Evolutionary conservation across 2,797 vertebrate genomes (phyloP), one percentile per base, ranked within the genome.

Genomic region (Manis pentadactyla): DNA sequence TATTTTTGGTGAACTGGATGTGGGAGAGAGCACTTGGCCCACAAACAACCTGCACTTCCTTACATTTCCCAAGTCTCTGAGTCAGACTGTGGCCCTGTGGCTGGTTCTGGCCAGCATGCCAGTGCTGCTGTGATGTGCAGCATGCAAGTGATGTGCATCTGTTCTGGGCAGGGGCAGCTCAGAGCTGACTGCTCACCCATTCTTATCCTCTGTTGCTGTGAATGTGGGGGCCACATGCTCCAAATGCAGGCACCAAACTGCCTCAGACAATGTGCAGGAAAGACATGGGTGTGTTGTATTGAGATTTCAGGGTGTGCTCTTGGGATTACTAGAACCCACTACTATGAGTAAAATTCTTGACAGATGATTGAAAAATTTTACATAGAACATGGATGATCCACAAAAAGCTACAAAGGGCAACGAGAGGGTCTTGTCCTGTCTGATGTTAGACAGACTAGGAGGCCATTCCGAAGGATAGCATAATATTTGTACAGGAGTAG

Each of bases 91-190:
- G 71, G 61, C 75, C 9, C 0, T 0, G 13, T 1, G 87, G 64
- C 57, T 34, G 4, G 23, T 2, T 51, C 66, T 4, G 27, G 69
- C 37, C 37, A 17, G 61, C 0, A 3, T 53, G 27, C 6, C 0
- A 11, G n/a, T n/a, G n/a, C n/a, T n/a, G n/a, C n/a, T n/a, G n/a
- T n/a, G n/a, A n/a, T n/a, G n/a, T n/a, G n/a, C n/a, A n/a, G n/a
- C n/a, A n/a, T n/a, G n/a, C n/a, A 19, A 23, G 42, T 0, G 0
- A 11, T 0, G 8, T 1, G 0, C 3, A 11, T 5, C 14, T 8
- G 0, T 59, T 46, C 21, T 0, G 11, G 34, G 64, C 13, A 11
- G 17, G 34, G n/a, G 7, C 13, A 12, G 2, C 49, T 1, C 13
- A 23, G 46, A 55, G 4, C 14, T 5, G 46, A 14, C 5, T 1